Percentiles rank a stretch among this genome's conserved stretches.
phyloP scores from a whole-genome alignment of 1,140 invertebrate genomes.

The Drosophila pachea region DNA sequence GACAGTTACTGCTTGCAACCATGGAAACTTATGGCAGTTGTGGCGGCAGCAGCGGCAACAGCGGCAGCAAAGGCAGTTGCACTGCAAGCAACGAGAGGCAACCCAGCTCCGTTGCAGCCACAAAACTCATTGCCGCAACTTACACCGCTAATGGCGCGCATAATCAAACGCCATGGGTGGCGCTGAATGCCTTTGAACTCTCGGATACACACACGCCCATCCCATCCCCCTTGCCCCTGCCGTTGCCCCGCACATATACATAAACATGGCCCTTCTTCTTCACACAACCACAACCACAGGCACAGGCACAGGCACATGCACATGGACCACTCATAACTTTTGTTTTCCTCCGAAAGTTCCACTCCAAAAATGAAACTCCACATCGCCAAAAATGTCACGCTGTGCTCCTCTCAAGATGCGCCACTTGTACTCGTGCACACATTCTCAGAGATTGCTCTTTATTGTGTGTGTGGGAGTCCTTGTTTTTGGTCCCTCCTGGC shows the following conservation, averaged over 20 bases:
- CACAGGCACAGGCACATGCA: neutral
- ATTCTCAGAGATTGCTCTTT: conserved; percentile 27
- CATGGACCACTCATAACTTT: conserved; percentile 67
- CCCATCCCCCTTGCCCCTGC: neutral
- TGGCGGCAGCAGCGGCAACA: conserved; percentile 6
- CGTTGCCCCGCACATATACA: conserved; percentile 11
- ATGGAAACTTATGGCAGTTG: conserved; percentile 68
- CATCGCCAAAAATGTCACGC: conserved; percentile 64
- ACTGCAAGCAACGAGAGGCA: too few relatives aligned
- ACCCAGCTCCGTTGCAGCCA: conserved; percentile 41
- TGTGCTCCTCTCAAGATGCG: conserved; percentile 60
- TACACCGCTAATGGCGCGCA: conserved; percentile 77
- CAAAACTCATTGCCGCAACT: conserved; percentile 77
- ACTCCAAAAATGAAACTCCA: conserved; percentile 32
- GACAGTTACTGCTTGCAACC: conserved; percentile 73
- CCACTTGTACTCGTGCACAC: conserved; percentile 50
- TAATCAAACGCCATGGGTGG: conserved; percentile 77
- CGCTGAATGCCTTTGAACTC: conserved; percentile 53
- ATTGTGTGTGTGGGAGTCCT: conserved; percentile 24
- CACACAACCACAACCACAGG: neutral
- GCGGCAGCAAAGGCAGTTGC: conserved; percentile 1
- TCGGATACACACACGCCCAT: conserved; percentile 9
- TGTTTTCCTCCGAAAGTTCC: conserved; percentile 53
- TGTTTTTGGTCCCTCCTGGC: neutral
- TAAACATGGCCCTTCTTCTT: conserved; percentile 3